A percentile compares a stretch with the other conserved stretches of the same genome.
phyloP scores from a whole-genome alignment of 2,797 vertebrate genomes.

The Oreortyx pictus region DNA sequence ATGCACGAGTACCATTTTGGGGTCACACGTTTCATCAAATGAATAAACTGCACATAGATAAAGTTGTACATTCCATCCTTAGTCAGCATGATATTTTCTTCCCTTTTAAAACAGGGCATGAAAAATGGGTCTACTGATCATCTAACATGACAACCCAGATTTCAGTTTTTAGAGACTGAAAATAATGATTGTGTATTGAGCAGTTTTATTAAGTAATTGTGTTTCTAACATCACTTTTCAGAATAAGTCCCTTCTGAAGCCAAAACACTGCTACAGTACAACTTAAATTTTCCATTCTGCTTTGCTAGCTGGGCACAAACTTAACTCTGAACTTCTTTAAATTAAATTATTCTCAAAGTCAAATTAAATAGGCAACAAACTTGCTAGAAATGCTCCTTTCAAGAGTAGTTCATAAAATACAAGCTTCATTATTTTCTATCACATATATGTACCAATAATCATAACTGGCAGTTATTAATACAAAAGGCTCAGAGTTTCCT shows the following conservation, averaged over 20 bases:
- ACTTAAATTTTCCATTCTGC: background rate
- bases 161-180: background rate
- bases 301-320: background rate
- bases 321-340: background rate
- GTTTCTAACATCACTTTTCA: background rate
- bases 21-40: background rate
- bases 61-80: background rate
- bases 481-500: background rate
- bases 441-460: background rate
- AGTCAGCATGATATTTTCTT: fast-evolving
- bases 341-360: background rate
- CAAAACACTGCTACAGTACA: background rate
- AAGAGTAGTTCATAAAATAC: background rate
- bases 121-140: background rate
- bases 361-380: background rate
- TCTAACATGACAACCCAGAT: background rate
- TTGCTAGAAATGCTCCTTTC: background rate
- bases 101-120: background rate
- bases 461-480: background rate
- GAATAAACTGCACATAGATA: background rate
- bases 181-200: background rate
- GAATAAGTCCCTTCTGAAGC: background rate
- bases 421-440: background rate
- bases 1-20: background rate
- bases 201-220: background rate